phyloP scores from a whole-genome alignment of 2,113 vertebrate species.

The Platycercus adscitus region DNA sequence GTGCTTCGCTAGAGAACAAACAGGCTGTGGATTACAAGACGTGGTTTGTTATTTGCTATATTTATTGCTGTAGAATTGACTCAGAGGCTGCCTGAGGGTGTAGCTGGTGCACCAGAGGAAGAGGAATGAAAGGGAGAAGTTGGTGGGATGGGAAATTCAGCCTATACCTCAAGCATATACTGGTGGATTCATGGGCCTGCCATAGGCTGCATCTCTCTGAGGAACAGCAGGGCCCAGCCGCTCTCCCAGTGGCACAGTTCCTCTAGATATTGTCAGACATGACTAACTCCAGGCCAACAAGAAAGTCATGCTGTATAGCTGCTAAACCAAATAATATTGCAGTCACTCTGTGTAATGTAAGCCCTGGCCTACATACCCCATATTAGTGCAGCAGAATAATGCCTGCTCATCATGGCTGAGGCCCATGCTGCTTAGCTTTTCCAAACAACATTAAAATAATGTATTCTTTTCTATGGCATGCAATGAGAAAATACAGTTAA shows the following conservation, averaged over 20 bases:
- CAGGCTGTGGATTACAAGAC: accelerated
- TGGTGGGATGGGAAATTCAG: background rate
- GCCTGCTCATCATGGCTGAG: background rate
- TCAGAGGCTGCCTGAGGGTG: background rate
- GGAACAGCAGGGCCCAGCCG: background rate
- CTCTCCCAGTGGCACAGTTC: background rate
- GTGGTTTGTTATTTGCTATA: no score
- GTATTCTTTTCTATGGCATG: accelerated
- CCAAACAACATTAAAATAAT: background rate
- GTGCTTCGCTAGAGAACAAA: background rate
- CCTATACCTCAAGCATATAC: background rate
- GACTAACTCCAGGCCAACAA: no score
- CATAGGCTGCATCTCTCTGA: background rate
- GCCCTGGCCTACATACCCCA: background rate
- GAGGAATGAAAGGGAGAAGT: background rate
- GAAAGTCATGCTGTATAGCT: background rate
- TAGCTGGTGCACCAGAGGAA: background rate
- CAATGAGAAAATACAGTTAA: background rate
- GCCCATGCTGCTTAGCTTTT: background rate
- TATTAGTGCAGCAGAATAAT: background rate
- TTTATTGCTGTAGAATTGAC: accelerated
- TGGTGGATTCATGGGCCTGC: background rate
- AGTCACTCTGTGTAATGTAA: background rate
- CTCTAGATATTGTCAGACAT: background rate
- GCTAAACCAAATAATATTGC: background rate